Conservation (phyloP, 2,113 vertebrate species). For the Anthoscopus minutus region DNA sequence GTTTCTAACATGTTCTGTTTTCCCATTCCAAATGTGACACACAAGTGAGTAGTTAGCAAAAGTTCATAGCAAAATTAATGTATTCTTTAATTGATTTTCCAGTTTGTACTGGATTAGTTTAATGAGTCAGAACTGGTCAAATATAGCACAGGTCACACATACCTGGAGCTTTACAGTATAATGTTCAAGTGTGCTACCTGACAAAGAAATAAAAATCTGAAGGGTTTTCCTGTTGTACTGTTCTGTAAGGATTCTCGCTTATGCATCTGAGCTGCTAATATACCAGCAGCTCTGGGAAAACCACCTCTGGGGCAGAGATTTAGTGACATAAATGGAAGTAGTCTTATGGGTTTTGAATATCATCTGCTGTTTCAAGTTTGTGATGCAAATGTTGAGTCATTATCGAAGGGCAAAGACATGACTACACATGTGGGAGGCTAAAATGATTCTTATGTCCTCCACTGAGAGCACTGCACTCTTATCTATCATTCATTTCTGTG, state of each 20-base stretch:
- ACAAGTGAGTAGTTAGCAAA: not conserved
- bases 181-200: accelerated
- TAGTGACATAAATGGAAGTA: not conserved
- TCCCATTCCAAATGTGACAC: not conserved
- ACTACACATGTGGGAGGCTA: not conserved
- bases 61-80: not conserved
- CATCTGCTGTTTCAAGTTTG: not conserved
- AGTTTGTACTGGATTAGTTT: not conserved
- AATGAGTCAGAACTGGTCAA: not conserved
- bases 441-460: not conserved
- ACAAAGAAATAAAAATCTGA: not conserved
- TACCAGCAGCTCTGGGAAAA: not conserved
- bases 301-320: not conserved
- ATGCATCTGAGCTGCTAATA: not conserved
- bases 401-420: not conserved
- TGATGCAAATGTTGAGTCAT: not conserved
- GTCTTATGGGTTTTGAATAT: not conserved
- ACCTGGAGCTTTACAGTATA: not conserved
- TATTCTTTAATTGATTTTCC: not conserved
- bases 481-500: not conserved
- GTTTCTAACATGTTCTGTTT: not conserved
- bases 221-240: not conserved
- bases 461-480: not conserved
- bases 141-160: not conserved
- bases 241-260: not conserved